Conservation (phyloP, 2,888 invertebrate species). For the Zhengitettix transpicula region DNA sequence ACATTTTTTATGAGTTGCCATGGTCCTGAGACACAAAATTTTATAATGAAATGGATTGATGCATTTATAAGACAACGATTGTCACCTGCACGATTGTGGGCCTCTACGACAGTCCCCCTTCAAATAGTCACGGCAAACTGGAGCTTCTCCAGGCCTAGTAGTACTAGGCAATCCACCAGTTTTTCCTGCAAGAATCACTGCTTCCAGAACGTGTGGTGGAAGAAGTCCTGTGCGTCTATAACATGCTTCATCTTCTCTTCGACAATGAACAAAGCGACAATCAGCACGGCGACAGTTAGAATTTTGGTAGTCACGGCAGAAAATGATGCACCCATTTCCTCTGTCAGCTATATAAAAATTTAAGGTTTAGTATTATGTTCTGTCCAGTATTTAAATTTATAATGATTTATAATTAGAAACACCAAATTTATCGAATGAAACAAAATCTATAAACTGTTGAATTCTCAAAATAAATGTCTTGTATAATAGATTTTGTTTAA, state of each 20-base stretch:
- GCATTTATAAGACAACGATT: background rate
- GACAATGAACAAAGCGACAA: slow-evolving; percentile 63
- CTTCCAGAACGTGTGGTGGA: slow-evolving; percentile 35
- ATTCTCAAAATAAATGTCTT: no score
- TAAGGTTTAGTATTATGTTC: no score
- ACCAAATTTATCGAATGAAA: no score
- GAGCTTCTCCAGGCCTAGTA: slow-evolving; percentile 19
- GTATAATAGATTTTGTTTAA: no score
- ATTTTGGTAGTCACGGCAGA: slow-evolving; percentile 57
- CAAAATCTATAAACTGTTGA: no score
- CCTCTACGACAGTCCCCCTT: slow-evolving; percentile 32
- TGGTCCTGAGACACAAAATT: background rate
- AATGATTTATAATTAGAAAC: no score
- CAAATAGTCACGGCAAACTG: slow-evolving; percentile 34
- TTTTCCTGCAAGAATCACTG: slow-evolving; percentile 18
- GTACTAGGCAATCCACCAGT: background rate
- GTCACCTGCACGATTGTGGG: background rate
- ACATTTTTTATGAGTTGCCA: background rate
- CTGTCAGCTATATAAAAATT: background rate
- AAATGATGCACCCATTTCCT: slow-evolving; percentile 19
- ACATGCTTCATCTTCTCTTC: slow-evolving; percentile 54
- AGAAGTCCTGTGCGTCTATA: slow-evolving; percentile 56
- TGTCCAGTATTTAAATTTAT: no score
- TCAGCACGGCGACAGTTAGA: slow-evolving; percentile 52
- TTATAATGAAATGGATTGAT: no score